Conservation (phyloP, 2,797 vertebrate genomes). For the Intellagama lesueurii region DNA sequence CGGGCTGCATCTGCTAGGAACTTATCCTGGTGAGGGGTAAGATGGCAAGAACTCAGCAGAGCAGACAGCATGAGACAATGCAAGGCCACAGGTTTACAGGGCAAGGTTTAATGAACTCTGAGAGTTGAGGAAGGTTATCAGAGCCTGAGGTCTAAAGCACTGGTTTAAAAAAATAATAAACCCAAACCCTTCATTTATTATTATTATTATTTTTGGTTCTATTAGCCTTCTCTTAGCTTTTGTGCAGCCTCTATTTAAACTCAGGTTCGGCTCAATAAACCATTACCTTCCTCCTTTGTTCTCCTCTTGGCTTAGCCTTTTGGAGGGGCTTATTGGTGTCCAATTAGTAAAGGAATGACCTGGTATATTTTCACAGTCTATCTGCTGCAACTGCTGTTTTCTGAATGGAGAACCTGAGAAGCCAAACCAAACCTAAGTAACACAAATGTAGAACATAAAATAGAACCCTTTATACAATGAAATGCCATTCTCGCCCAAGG, state of each 20-base stretch:
- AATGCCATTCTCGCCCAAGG: too few relatives aligned
- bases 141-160: slow-evolving; percentile 61
- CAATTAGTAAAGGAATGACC: background rate
- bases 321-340: background rate
- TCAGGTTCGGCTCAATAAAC: slow-evolving; percentile 39
- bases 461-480: background rate
- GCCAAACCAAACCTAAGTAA: background rate
- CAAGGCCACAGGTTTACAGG: slow-evolving; percentile 66
- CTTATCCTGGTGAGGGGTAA: slow-evolving; percentile 58
- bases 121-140: slow-evolving; percentile 14
- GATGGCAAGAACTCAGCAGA: slow-evolving; percentile 62
- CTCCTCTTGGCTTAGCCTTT: slow-evolving; percentile 5
- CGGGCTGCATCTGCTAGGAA: slow-evolving; percentile 56
- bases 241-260: slow-evolving; percentile 22
- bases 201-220: slow-evolving; percentile 22
- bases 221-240: slow-evolving; percentile 38
- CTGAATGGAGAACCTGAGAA: background rate
- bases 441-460: background rate
- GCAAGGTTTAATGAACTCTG: slow-evolving; percentile 72
- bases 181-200: slow-evolving; percentile 31
- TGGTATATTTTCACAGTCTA: slow-evolving; percentile 21
- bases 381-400: background rate
- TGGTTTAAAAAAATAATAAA: background rate
- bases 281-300: background rate
- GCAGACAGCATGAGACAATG: slow-evolving; percentile 54